Conservation (phyloP, 2,888 invertebrate genomes). For the Automeris io region DNA sequence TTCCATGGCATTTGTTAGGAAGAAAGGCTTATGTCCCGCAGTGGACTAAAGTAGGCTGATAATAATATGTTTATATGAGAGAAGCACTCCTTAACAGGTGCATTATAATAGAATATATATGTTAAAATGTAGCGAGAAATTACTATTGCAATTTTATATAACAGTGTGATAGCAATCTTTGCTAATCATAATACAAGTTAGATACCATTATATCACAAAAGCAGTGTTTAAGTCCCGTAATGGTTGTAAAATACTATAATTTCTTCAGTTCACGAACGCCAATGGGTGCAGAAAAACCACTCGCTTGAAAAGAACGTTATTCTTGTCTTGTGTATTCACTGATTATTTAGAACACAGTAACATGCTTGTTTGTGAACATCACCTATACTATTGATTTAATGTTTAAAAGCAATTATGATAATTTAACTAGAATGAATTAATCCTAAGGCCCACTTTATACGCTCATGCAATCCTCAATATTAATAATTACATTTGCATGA, state of each 20-base stretch:
- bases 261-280: constrained; percentile 17
- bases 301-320: constrained; percentile 20
- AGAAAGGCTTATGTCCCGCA: too few relatives aligned
- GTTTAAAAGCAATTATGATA: too few relatives aligned
- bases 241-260: constrained; percentile 19
- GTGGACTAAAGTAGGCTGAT: too few relatives aligned
- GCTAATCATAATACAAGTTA: constrained; percentile 4
- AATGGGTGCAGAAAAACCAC: constrained; percentile 37
- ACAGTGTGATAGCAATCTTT: neutral
- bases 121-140: too few relatives aligned
- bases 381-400: neutral
- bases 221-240: constrained; percentile 14
- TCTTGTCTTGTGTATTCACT: constrained; percentile 7
- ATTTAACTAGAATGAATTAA: too few relatives aligned
- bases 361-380: constrained; percentile 2
- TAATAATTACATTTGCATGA: too few relatives aligned
- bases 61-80: too few relatives aligned
- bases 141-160: neutral
- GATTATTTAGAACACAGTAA: constrained; percentile 8
- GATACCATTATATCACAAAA: constrained; percentile 14
- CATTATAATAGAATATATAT: too few relatives aligned
- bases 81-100: too few relatives aligned
- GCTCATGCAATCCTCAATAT: too few relatives aligned
- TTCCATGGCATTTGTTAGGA: too few relatives aligned
- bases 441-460: too few relatives aligned